Base-by-base conservation (phyloP, 2,797 vertebrate species). In the Trachops cirrhosus region DNA sequence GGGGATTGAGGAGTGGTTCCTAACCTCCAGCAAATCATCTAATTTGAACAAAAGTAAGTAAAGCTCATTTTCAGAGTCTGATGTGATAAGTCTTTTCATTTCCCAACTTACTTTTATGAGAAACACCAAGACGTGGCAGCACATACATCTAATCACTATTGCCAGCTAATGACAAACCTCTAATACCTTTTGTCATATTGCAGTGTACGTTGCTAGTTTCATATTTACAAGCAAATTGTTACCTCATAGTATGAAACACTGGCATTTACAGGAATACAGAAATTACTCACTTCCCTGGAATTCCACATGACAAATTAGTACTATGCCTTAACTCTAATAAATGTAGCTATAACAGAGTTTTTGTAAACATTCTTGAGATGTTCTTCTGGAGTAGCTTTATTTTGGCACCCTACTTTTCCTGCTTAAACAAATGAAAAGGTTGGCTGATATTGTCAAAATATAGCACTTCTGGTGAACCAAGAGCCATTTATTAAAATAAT, bases 291-390 rank as follows among this genome's bases (percentile, higher is more conserved):
- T 98, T 97, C 96, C 94, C 93, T 98, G 98, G 98, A 98, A 98
- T 98, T 98, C 97, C 98, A 94, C 96, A 98, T 98, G 98, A 98
- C 97, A 98, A 98, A 98, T 98, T 98, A 98, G 96, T 96, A 94
- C 96, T 98, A 91, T 62, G 78, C 95, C 98, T 98, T 88, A 24
- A 94, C 96, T 98, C 94, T 98, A 98, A 98, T 98, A 98, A 98
- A 98, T 98, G 97, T 97, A 98, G 96, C 97, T 98, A 91, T 92
- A 98, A 95, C 94, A 90, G 94, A 97, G 98, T 98, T 97, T 98
- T 98, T 97, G 98, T 98, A 98, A 98, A 98, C 98, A 98, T 98
- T 98, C 98, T 98, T 98, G 96, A 98, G 97, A 98, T 98, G 96
- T 98, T 98, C 98, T 98, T 97, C 97, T 97, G 87, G 90, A 98